Conservation (phyloP, 1,140 invertebrate genomes). For the Heliconius hewitsoni region DNA sequence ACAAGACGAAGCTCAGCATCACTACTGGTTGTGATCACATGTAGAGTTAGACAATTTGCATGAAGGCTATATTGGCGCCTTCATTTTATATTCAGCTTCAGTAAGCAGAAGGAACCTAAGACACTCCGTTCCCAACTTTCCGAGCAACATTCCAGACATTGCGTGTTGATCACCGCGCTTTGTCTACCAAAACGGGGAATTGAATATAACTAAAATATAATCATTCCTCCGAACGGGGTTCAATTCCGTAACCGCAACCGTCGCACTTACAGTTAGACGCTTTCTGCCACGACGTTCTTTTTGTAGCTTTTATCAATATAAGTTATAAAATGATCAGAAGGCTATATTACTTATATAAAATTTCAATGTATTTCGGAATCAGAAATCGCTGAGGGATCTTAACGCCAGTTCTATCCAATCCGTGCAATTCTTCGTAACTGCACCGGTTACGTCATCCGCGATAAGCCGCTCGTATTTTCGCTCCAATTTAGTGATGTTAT, state of each 20-base stretch:
- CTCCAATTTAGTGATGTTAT: slow-evolving; percentile 37
- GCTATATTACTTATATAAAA: not conserved
- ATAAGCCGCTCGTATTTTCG: slow-evolving; percentile 56
- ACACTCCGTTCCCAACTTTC: too few relatives aligned
- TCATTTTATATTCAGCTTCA: too few relatives aligned
- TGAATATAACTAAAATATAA: not conserved
- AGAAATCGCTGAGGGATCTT: slow-evolving; percentile 19
- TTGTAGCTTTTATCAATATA: too few relatives aligned
- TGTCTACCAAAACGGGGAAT: not conserved
- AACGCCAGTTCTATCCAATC: slow-evolving; percentile 34
- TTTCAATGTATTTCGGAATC: not conserved
- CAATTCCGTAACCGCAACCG: not conserved
- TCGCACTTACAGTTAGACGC: not conserved
- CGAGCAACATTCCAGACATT: too few relatives aligned
- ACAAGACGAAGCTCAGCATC: too few relatives aligned
- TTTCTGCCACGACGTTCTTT: not conserved
- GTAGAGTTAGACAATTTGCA: too few relatives aligned
- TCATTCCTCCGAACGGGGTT: not conserved
- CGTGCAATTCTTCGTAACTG: slow-evolving; percentile 56
- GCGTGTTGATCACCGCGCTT: not conserved
- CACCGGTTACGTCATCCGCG: slow-evolving; percentile 62
- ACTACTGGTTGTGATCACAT: too few relatives aligned
- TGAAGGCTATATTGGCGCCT: too few relatives aligned
- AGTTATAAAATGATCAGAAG: too few relatives aligned
- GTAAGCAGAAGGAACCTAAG: too few relatives aligned